phyloP scores from a whole-genome alignment of 1,140 invertebrate species.

The Panulirus ornatus region DNA sequence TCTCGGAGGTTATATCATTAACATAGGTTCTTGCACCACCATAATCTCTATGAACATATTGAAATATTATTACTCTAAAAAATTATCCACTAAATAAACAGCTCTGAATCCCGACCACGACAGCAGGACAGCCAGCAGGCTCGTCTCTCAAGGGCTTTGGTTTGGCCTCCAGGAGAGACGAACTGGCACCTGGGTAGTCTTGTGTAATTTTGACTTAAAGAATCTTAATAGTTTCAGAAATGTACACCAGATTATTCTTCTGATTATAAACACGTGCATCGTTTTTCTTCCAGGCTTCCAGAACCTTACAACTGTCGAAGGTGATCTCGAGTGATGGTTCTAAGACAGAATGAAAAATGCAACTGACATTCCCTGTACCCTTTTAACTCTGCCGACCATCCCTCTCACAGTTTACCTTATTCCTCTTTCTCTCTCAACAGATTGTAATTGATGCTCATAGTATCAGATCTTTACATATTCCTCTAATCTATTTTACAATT shows the following conservation, averaged over 20 bases:
- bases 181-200: neutral
- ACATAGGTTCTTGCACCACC: no score
- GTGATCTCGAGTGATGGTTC: conserved; percentile 45
- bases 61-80: neutral
- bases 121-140: neutral
- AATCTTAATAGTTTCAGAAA: neutral
- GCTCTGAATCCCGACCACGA: neutral
- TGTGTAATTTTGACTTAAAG: neutral
- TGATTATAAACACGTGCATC: conserved; percentile 19
- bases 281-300: conserved; percentile 67
- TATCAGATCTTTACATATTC: no score
- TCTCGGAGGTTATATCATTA: no score
- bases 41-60: neutral
- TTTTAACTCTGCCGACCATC: neutral
- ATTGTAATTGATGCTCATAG: no score
- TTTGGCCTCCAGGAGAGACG: neutral
- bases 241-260: neutral
- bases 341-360: conserved; percentile 51
- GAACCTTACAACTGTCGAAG: conserved; percentile 73
- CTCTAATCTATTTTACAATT: no score
- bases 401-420: neutral
- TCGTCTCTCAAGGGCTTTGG: neutral
- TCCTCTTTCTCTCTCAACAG: neutral
- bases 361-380: neutral
- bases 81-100: neutral